Evolutionary conservation across 2,113 vertebrate genomes (phyloP).

Genomic region (Phocoena phocoena): DNA sequence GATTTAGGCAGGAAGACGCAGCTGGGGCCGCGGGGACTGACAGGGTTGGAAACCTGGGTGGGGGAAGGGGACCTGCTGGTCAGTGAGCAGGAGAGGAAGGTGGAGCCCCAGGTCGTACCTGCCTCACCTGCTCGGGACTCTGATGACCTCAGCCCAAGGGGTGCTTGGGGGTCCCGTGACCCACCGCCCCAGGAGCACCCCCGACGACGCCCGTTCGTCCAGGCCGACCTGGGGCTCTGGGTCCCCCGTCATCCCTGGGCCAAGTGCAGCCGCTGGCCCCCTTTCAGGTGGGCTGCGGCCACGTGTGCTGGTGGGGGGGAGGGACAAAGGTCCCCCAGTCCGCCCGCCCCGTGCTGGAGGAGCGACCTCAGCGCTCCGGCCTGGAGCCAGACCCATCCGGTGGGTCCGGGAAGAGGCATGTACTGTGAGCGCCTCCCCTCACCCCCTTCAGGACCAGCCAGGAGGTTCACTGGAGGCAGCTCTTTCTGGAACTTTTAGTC

Average conservation of each 20-base stretch:
- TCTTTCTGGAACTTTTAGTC: background rate
- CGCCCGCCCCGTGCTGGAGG: accelerated
- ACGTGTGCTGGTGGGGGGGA: background rate
- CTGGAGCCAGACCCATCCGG: background rate
- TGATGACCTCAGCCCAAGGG: background rate
- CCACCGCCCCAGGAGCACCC: background rate
- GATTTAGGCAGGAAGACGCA: background rate
- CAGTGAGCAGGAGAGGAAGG: accelerated
- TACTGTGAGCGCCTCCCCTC: too few relatives aligned
- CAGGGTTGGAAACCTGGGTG: background rate
- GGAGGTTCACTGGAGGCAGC: background rate
- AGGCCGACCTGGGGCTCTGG: background rate
- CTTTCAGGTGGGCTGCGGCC: background rate
- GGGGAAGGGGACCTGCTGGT: background rate
- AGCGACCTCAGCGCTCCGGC: background rate
- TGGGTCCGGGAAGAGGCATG: accelerated
- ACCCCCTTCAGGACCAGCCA: background rate
- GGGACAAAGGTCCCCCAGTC: background rate
- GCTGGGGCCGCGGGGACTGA: background rate
- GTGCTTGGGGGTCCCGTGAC: background rate
- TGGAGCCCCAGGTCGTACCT: background rate
- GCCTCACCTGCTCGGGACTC: background rate
- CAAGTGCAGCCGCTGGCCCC: background rate
- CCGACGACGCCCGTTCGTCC: accelerated
- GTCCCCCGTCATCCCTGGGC: background rate